These are phyloP conservation scores for Drosophila parabipectinata DNA, from an alignment of 1,140 invertebrate genomes.

Conservation along the genomic window DNA sequence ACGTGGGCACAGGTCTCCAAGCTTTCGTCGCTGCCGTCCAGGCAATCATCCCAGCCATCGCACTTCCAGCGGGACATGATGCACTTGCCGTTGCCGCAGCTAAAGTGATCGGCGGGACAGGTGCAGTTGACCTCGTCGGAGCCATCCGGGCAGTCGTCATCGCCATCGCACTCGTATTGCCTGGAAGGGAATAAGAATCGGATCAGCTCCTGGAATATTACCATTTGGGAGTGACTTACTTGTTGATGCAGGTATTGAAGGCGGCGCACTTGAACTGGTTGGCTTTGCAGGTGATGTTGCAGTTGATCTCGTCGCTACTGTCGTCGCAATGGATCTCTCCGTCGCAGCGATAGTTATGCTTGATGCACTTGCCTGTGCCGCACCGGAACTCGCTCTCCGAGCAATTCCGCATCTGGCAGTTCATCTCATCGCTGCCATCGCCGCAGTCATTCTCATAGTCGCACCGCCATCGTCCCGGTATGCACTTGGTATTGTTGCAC, in stretches of 20 bases:
- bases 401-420: conserved; percentile 88
- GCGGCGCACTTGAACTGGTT: conserved; percentile 85
- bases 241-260: conserved; percentile 89
- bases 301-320: conserved; percentile 89
- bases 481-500: conserved; percentile 85
- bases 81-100: conserved; percentile 93
- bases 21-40: conserved; percentile 94
- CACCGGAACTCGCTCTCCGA: conserved; percentile 90
- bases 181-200: conserved; percentile 21
- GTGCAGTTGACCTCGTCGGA: conserved; percentile 93
- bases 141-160: conserved; percentile 97
- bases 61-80: conserved; percentile 94
- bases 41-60: conserved; percentile 90
- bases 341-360: conserved; percentile 88
- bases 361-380: conserved; percentile 89
- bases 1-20: conserved; percentile 91
- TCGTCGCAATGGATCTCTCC: conserved; percentile 89
- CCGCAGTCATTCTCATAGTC: conserved; percentile 93
- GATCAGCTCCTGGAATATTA: neutral
- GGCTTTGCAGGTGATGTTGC: conserved; percentile 70
- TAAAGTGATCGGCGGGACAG: conserved; percentile 96
- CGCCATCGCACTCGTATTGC: conserved; percentile 84
- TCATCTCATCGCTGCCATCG: conserved; percentile 89
- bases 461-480: conserved; percentile 90
- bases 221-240: conserved; percentile 41